A percentile compares a stretch with the other conserved stretches of the same genome.
These are phyloP conservation scores for Anarrhichthys ocellatus DNA, from an alignment of 2,113 vertebrate species.

Conservation along the genomic window DNA sequence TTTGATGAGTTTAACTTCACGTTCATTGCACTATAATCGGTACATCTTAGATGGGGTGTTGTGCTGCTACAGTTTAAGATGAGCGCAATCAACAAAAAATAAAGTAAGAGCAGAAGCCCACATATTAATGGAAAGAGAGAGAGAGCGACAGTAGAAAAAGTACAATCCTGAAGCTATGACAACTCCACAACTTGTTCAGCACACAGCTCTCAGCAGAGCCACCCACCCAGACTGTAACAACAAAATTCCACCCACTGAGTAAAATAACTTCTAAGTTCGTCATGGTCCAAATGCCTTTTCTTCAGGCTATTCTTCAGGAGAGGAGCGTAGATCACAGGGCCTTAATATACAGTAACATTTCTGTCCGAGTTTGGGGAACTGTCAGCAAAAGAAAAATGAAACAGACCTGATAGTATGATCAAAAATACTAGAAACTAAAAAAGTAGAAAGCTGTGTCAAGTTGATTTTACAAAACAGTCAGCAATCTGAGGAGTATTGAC, in stretches of 20 bases:
- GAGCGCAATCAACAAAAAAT: background rate
- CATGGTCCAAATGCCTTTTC: slow-evolving; percentile 37
- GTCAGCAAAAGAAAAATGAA: slow-evolving; percentile 40
- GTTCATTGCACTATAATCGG: background rate
- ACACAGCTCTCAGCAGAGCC: slow-evolving; percentile 28
- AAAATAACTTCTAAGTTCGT: slow-evolving; percentile 33
- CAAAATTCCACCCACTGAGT: slow-evolving; percentile 40
- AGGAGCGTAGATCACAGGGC: slow-evolving; percentile 17
- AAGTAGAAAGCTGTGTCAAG: slow-evolving; percentile 8
- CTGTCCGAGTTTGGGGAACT: slow-evolving; percentile 28
- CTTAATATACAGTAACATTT: slow-evolving; percentile 32
- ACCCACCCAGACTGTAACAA: slow-evolving; percentile 29
- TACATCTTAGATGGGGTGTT: background rate
- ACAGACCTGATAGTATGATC: slow-evolving; percentile 24
- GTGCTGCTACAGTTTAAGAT: background rate
- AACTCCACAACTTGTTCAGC: slow-evolving; percentile 27
- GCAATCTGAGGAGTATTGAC: background rate
- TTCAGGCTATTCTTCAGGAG: slow-evolving; percentile 19
- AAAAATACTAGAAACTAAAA: slow-evolving; percentile 17
- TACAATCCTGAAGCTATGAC: slow-evolving; percentile 18
- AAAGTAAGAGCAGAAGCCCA: background rate
- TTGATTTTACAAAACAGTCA: slow-evolving; percentile 26
- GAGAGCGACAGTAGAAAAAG: background rate
- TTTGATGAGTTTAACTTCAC: background rate
- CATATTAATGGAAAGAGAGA: background rate